These are phyloP conservation scores for Trididemnum clinides DNA, from an alignment of 23 tunicate genomes.

Conservation along the genomic window DNA sequence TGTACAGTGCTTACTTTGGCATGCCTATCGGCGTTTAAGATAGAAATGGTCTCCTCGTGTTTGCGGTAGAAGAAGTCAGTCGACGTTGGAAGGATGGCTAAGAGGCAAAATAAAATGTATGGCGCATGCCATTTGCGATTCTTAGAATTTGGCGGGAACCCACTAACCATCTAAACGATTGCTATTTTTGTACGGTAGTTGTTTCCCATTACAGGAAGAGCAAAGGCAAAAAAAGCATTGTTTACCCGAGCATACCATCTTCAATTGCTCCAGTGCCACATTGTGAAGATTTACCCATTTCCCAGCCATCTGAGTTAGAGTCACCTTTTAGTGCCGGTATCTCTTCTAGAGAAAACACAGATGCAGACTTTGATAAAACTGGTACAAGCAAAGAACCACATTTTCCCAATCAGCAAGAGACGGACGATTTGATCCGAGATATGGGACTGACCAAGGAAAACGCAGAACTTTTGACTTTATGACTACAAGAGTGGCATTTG, in stretches of 20 bases:
- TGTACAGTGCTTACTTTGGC: constrained; percentile 32
- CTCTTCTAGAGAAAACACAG: constrained; percentile 12
- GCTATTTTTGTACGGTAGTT: constrained; percentile 4
- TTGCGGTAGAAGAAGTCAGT: constrained; percentile 28
- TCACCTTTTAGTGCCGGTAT: constrained; percentile 1
- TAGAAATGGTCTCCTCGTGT: constrained; percentile 18
- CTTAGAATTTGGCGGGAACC: constrained; percentile 21
- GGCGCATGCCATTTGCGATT: constrained; percentile 15
- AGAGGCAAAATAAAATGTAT: too few relatives aligned
- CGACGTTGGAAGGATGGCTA: not conserved
- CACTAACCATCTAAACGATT: constrained; percentile 22
- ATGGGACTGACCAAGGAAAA: constrained; percentile 27
- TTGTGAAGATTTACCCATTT: constrained; percentile 11
- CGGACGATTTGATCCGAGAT: constrained; percentile 16
- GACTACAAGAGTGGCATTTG: constrained; percentile 19
- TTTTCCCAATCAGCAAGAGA: constrained; percentile 20
- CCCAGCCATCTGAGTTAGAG: not conserved
- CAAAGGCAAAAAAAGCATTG: constrained; percentile 24
- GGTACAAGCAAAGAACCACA: constrained; percentile 19
- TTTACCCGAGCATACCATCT: constrained; percentile 17
- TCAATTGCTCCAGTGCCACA: constrained; percentile 31
- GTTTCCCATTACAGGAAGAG: constrained; percentile 35
- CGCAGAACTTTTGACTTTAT: constrained; percentile 20
- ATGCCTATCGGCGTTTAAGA: constrained; percentile 17
- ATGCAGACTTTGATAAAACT: constrained; percentile 20